Base-by-base conservation (phyloP, 2,888 invertebrate species). In the Crossocerus cetratus region DNA sequence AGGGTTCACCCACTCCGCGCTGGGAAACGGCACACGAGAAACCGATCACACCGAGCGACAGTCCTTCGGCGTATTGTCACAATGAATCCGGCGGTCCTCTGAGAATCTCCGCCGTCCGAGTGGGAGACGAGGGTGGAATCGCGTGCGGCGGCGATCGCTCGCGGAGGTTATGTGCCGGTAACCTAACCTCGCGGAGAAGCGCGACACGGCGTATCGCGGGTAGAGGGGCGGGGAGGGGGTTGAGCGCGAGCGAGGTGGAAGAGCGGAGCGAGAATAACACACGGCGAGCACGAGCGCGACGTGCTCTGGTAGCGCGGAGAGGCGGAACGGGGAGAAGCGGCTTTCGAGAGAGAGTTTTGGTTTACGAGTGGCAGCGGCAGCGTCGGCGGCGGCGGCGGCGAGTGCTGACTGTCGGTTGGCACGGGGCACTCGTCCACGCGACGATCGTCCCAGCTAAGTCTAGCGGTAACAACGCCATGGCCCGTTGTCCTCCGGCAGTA, bases 181-280 rank as follows among this genome's bases (percentile, higher is more conserved):
- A 88, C 89, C 87, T 89, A 89, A 89, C 89, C 89, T 89, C 83
- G 60, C n/a, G n/a, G n/a, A n/a, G n/a, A n/a, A 86, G 82, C 32
- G 72, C 65, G 65, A 65, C 74, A 79, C 78, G 78, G 82, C 81
- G 79, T 72, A 32, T 77, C 81, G 74, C 82, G 72, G 76, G 72
- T n/a, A 5, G 8, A 72, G 70, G 60, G 69, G 69, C n/a, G n/a
- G n/a, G n/a, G n/a, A n/a, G n/a, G n/a, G n/a, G n/a, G n/a, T n/a
- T n/a, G n/a, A n/a, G n/a, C n/a, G n/a, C 66, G 63, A 59, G 20
- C 20, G 18, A 55, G 57, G 14, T 44, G 53, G 22, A 60, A 60
- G 61, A 49, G 65, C 44, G 45, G 67, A 74, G 22, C 74, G 56
- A 57, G 68, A 63, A 57, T 54, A 67, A 45, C 71, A 71, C 71